Conservation (phyloP, 2,113 vertebrate species). For the Fregetta grallaria region DNA sequence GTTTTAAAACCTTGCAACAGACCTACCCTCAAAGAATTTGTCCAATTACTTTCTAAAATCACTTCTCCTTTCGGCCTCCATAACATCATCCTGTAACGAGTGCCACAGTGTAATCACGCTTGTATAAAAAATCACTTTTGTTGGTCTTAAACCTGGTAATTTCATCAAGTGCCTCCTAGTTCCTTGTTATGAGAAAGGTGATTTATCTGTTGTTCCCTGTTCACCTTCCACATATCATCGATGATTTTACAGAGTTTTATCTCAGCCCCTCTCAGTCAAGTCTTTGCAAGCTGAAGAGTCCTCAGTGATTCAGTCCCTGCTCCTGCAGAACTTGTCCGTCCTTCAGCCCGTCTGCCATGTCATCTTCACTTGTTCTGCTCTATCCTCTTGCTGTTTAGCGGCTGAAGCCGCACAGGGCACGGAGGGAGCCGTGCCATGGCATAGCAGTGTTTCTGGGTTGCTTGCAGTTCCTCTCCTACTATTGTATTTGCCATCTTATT, state of each 20-base stretch:
- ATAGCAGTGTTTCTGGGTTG: background rate
- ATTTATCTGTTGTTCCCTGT: background rate
- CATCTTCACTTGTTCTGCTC: background rate
- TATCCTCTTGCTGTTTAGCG: background rate
- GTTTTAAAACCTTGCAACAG: background rate
- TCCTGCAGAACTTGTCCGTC: background rate
- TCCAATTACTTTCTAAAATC: background rate
- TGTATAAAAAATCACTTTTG: background rate
- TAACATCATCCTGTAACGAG: background rate
- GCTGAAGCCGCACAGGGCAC: background rate
- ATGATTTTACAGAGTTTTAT: background rate
- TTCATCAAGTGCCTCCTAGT: background rate
- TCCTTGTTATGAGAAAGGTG: background rate
- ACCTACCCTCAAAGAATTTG: background rate
- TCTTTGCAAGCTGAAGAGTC: background rate
- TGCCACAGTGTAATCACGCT: background rate
- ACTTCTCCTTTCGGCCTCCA: background rate
- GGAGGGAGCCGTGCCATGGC: background rate
- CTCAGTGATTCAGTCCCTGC: background rate
- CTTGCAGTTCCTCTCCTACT: background rate
- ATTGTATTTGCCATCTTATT: background rate
- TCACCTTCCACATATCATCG: background rate
- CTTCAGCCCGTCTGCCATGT: background rate
- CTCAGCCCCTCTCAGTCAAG: background rate
- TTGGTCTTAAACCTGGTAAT: background rate